Evolutionary conservation across 2,888 invertebrate species (phyloP).

Genomic region (Halocaridina rubra): DNA sequence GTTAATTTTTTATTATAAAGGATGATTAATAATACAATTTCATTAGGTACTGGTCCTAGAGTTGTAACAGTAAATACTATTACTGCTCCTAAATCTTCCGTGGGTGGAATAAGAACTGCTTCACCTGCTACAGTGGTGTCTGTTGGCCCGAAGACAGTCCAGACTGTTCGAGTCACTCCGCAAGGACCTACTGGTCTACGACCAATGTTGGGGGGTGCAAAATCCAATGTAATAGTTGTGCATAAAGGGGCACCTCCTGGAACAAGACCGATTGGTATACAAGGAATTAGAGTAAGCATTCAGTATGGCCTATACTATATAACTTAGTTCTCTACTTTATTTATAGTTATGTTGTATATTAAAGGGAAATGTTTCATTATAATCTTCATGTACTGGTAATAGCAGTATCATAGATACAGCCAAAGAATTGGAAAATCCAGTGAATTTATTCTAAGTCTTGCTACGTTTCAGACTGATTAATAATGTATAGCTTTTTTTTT

Average conservation of each 20-base stretch:
- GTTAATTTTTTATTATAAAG: no score
- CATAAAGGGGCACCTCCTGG: constrained; percentile 56
- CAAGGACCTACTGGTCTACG: constrained; percentile 42
- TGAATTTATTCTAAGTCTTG: no score
- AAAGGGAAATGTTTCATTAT: no score
- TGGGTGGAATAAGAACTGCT: constrained; percentile 18
- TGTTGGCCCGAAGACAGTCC: constrained; percentile 48
- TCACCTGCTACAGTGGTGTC: constrained; percentile 52
- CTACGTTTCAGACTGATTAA: no score
- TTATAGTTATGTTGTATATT: no score
- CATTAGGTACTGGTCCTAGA: constrained; percentile 48
- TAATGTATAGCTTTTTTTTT: neutral
- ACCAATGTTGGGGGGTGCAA: constrained; percentile 32
- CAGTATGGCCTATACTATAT: neutral
- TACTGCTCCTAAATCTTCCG: constrained; percentile 51
- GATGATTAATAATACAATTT: no score
- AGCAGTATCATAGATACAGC: no score
- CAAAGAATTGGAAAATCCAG: neutral
- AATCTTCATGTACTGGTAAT: no score
- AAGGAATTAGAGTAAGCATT: constrained; percentile 45
- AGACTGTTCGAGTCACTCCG: constrained; percentile 58
- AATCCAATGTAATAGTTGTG: constrained; percentile 62
- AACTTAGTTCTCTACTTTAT: neutral
- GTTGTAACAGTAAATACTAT: constrained; percentile 60
- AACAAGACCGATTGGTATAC: constrained; percentile 43